Evolutionary conservation across 2,888 invertebrate species (phyloP), one percentile per base, ranked within the genome.

Genomic region (Mystacides longicornis): DNA sequence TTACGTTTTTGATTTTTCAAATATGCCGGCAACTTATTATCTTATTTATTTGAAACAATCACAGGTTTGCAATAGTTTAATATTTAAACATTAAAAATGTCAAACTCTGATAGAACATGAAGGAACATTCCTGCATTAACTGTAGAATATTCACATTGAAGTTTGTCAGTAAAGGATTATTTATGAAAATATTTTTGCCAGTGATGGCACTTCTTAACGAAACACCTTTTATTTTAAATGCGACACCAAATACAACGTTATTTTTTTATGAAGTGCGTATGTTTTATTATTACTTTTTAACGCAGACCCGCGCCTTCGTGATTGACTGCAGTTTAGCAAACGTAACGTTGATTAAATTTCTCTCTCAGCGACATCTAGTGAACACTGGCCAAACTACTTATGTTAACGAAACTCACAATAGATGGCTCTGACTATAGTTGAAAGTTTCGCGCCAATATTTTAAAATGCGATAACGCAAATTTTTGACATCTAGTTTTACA

Each of bases 31-130:
- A 50, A 57, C 37, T 50, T 48, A 49, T 45, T 48, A 52, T 51
- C 48, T 31, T 56, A 42, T 49, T 42, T 22, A 49, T 51, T 56
- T 42, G 47, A 53, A 45, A 54, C 54, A 54, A 52, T 50, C 49
- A 56, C 49, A 57, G 57, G 57, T 51, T 57, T 57, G 57, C 57
- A 57, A 57, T 57, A 53, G 57, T 57, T 57, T 57, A 57, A 57
- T 54, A 57, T 54, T 57, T 54, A 57, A 57, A 47, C 48, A 51
- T 42, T 48, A 51, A 45, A 54, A 23, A 49, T 27, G 43, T 37
- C 37, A 37, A 37, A 37, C 37, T 37, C 14, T 27, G 11, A 27
- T 27, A 31, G 48, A 54, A 49, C 42, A 42, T 27, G 23, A 23
- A 53, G n/a, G 54, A 54, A 49, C 49, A 49, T 43, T 23, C 53